phyloP scores from a whole-genome alignment of 2,888 invertebrate genomes.

The Galerucella pusilla region DNA sequence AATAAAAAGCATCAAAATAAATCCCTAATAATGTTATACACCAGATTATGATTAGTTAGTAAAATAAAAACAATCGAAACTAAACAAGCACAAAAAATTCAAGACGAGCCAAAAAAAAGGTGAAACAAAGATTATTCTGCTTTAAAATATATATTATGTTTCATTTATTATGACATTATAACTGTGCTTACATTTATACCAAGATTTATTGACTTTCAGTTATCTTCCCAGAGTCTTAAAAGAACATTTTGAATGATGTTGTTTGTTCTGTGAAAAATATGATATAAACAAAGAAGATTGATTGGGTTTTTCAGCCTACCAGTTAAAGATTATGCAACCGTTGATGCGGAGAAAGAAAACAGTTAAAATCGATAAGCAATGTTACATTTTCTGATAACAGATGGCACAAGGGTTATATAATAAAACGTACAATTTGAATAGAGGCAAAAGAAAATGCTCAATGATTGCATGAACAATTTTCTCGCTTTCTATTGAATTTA shows the following conservation, averaged over 20 bases:
- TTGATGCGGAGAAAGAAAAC: background rate
- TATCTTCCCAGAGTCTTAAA: slow-evolving; percentile 9
- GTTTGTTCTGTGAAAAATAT: slow-evolving; percentile 11
- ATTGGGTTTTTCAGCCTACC: background rate
- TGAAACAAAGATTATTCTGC: background rate
- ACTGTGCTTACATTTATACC: slow-evolving; percentile 13
- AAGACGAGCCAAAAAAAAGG: background rate
- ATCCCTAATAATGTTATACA: background rate
- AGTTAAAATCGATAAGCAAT: background rate
- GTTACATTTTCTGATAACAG: background rate
- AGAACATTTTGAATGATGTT: slow-evolving; percentile 4
- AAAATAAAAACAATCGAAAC: background rate
- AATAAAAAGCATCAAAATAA: background rate
- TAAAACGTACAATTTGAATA: background rate
- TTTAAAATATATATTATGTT: background rate
- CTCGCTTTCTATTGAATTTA: too few species aligned
- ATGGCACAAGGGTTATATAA: slow-evolving; percentile 3
- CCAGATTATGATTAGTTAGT: background rate
- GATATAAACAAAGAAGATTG: slow-evolving; percentile 7
- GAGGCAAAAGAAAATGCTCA: too few species aligned
- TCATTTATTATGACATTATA: slow-evolving; percentile 14
- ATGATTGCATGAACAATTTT: too few species aligned
- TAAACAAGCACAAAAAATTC: background rate
- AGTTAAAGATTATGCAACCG: background rate
- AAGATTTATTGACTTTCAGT: slow-evolving; percentile 16